These are phyloP conservation scores for Homarus gammarus DNA, from an alignment of 2,888 invertebrate species.

Conservation along the genomic window DNA sequence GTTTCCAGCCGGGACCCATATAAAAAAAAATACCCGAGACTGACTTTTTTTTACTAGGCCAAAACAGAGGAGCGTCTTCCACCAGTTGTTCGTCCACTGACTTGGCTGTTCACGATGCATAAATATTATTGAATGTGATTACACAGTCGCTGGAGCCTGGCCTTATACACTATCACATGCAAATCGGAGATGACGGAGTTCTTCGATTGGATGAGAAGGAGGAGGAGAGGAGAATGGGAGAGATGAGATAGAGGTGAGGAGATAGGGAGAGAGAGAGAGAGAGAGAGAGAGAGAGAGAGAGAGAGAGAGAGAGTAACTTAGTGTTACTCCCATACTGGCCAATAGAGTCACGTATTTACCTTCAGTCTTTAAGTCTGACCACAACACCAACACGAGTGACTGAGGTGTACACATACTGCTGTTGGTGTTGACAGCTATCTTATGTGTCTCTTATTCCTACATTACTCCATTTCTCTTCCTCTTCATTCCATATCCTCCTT, in stretches of 20 bases:
- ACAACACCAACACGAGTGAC: too few species aligned
- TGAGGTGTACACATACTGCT: too few species aligned
- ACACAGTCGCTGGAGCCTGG: background rate
- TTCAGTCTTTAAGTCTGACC: too few species aligned
- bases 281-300: background rate
- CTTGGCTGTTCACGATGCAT: background rate
- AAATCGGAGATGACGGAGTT: background rate
- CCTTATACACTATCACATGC: background rate
- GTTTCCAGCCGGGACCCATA: too few species aligned
- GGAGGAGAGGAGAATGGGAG: background rate
- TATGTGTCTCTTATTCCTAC: too few species aligned
- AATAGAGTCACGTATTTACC: too few species aligned
- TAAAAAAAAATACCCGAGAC: too few species aligned
- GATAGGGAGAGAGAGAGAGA: background rate
- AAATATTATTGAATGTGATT: background rate
- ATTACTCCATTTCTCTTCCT: too few species aligned
- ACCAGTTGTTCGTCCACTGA: background rate
- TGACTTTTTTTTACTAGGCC: too few species aligned
- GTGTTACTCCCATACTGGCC: background rate
- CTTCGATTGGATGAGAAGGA: too few species aligned
- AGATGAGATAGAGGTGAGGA: background rate
- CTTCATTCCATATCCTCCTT: too few species aligned
- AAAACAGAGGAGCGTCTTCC: background rate
- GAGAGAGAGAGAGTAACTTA: slow-evolving; percentile 17
- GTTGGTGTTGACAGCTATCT: too few species aligned